Percentiles rank a stretch among this genome's conserved stretches.
phyloP scores from a whole-genome alignment of 1,140 invertebrate species.

The Cherax quadricarinatus region DNA sequence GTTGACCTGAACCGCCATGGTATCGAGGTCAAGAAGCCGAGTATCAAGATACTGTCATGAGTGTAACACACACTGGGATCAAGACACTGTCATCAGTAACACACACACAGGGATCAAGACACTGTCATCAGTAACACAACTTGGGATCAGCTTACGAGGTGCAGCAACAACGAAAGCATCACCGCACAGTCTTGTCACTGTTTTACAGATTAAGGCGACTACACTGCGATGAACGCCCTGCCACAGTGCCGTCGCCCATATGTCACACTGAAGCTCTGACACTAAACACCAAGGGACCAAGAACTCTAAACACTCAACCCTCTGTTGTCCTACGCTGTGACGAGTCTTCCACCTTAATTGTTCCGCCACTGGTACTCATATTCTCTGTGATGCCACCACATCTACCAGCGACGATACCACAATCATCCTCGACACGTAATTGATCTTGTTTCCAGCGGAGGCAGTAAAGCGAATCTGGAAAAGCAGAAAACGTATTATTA shows the following conservation, averaged over 20 bases:
- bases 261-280: neutral
- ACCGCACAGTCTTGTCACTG: neutral
- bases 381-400: neutral
- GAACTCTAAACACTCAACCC: neutral
- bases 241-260: neutral
- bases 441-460: neutral
- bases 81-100: neutral
- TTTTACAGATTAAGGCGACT: no score
- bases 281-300: neutral
- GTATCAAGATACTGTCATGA: neutral
- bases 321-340: neutral
- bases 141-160: no score
- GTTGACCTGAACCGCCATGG: conserved; percentile 37
- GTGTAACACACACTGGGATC: neutral
- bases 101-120: conserved; percentile 2
- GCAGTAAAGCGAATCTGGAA: conserved; percentile 2
- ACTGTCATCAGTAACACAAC: no score
- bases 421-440: neutral
- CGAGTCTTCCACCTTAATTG: neutral
- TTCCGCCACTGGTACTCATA: neutral
- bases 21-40: conserved; percentile 5
- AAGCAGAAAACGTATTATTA: neutral
- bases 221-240: neutral
- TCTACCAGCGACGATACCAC: neutral
- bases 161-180: neutral